Evolutionary conservation across 2,797 vertebrate species (phyloP).

Genomic region (Phalanger gymnotis): DNA sequence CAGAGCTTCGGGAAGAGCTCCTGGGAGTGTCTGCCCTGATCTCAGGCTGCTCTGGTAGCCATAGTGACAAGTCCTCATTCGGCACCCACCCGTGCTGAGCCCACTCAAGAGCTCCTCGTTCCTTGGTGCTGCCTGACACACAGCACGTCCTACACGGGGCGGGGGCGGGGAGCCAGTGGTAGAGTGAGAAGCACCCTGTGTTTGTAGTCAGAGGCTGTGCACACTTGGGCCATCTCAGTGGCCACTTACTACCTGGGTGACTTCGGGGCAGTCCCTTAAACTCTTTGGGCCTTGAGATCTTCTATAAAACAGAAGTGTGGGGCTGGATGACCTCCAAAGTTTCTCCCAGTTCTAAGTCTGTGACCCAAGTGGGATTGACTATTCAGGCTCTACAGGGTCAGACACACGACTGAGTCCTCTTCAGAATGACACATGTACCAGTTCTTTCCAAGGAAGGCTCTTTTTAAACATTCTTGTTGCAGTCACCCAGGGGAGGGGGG

Average conservation of each 20-base stretch:
- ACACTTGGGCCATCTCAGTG: neutral
- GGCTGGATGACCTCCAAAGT: neutral
- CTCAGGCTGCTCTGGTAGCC: conserved; percentile 64
- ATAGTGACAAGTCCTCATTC: conserved; percentile 71
- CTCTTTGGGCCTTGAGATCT: neutral
- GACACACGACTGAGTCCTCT: conserved; percentile 12
- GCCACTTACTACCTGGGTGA: neutral
- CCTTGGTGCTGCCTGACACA: conserved; percentile 1
- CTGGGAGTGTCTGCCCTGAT: conserved; percentile 31
- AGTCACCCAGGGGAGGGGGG: neutral
- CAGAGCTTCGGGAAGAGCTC: conserved; percentile 38
- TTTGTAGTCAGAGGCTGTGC: neutral
- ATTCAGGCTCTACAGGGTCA: neutral
- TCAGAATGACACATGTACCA: neutral
- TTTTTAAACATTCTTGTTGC: conserved; percentile 59
- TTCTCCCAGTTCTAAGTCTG: neutral
- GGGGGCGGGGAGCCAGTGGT: no score
- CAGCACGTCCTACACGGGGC: conserved; percentile 41
- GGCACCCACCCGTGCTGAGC: conserved; percentile 58
- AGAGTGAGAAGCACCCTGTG: neutral
- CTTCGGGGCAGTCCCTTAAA: no score
- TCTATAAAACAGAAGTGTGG: neutral
- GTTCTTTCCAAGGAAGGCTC: conserved; percentile 53
- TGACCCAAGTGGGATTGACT: neutral
- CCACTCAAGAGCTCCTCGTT: conserved; percentile 37